Conservation (phyloP, 2,797 vertebrate genomes). For the Tragelaphus oryx region DNA sequence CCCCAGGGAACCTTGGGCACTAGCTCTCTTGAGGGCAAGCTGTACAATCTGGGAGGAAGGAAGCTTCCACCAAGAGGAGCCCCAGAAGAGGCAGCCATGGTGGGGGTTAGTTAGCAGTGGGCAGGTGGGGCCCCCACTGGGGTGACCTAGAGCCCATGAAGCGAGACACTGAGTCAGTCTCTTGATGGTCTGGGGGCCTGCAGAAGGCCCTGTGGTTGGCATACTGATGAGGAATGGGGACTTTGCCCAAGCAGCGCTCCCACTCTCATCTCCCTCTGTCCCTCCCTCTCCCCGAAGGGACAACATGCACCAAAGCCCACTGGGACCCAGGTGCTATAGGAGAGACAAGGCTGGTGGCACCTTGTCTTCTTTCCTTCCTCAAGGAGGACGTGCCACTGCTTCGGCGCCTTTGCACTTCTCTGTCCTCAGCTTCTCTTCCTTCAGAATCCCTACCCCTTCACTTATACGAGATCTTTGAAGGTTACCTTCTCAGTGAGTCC, state of each 20-base stretch:
- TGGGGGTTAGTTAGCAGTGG: not conserved
- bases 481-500: not conserved
- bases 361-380: not conserved
- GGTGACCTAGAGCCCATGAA: not conserved
- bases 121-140: accelerated
- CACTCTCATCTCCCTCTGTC: no score
- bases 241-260: not conserved
- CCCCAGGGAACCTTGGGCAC: not conserved
- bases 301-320: not conserved
- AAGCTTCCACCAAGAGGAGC: not conserved
- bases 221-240: not conserved
- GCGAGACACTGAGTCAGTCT: not conserved
- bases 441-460: not conserved
- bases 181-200: not conserved
- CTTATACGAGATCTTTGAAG: not conserved
- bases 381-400: not conserved
- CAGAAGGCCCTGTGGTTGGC: not conserved
- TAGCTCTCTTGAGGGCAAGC: not conserved
- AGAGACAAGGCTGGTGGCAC: not conserved
- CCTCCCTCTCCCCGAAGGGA: not conserved
- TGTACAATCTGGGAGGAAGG: not conserved
- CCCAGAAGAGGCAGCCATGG: not conserved
- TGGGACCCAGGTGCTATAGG: not conserved
- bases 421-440: not conserved
- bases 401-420: not conserved